phyloP scores from a whole-genome alignment of 2,888 invertebrate genomes.

The Lepeophtheirus nordmannii region DNA sequence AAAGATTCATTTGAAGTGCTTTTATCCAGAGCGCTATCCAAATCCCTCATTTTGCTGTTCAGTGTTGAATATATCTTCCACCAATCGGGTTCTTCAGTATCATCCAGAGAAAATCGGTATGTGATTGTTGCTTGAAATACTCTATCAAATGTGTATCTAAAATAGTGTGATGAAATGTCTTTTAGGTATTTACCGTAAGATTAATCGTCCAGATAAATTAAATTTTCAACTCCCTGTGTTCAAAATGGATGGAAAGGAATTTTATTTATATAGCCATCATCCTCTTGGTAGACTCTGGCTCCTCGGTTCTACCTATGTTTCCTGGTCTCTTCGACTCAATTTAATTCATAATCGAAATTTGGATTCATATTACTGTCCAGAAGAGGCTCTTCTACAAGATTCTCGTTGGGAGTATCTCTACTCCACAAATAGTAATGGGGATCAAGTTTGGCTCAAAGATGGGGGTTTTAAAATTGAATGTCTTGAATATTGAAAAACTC shows the following conservation, averaged over 20 bases:
- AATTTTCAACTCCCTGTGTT: not conserved
- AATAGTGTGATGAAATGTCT: not conserved
- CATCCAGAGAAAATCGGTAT: constrained; percentile 21
- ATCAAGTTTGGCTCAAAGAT: constrained; percentile 11
- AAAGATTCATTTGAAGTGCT: constrained; percentile 1
- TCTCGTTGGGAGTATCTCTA: constrained; percentile 14
- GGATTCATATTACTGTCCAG: constrained; percentile 11
- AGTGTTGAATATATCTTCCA: not conserved
- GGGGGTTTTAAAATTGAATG: not conserved
- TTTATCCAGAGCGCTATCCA: constrained; percentile 7
- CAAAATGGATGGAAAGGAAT: not conserved
- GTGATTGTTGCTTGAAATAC: not conserved
- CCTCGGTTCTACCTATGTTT: not conserved
- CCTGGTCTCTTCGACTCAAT: constrained; percentile 14
- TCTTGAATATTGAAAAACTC: not conserved
- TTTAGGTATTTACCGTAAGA: constrained; percentile 2
- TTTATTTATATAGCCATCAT: constrained; percentile 14
- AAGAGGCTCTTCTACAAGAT: not conserved
- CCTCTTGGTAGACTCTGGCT: constrained; percentile 17
- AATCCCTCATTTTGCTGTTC: constrained; percentile 8
- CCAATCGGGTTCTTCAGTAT: not conserved
- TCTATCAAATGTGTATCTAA: not conserved
- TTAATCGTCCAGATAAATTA: not conserved
- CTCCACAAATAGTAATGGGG: not conserved
- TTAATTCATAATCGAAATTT: not conserved